These are phyloP conservation scores for Clarias gariepinus DNA, from an alignment of 2,113 vertebrate species.

Conservation along the genomic window DNA sequence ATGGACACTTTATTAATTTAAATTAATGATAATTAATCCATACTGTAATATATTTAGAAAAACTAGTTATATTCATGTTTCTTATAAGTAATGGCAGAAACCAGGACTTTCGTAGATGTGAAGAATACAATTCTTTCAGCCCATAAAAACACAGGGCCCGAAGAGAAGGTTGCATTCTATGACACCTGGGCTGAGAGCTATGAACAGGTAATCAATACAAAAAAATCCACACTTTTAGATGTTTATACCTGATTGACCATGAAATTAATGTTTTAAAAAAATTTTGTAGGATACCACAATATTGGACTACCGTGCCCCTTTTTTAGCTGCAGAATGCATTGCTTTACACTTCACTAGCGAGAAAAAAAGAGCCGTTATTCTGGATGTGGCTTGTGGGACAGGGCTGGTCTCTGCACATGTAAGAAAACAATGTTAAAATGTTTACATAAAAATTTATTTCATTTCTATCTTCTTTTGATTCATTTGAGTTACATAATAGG, in stretches of 20 bases:
- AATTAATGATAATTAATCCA: not conserved
- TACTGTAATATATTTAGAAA: not conserved
- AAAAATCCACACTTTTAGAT: not conserved
- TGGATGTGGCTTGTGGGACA: constrained; percentile 91
- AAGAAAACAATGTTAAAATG: constrained; percentile 31
- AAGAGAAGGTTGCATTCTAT: constrained; percentile 71
- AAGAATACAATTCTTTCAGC: constrained; percentile 60
- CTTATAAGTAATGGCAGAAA: constrained; percentile 61
- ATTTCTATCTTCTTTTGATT: too few species aligned
- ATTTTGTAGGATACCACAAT: constrained; percentile 74
- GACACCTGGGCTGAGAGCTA: constrained; percentile 71
- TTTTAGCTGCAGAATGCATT: constrained; percentile 75
- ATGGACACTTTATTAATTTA: not conserved
- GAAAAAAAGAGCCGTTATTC: constrained; percentile 64
- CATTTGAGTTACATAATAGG: not conserved
- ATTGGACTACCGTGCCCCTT: constrained; percentile 81
- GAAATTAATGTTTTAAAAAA: not conserved
- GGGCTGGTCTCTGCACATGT: constrained; percentile 83
- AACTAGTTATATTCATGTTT: not conserved
- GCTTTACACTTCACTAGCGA: constrained; percentile 64
- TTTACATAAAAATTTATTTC: not conserved
- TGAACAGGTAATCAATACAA: constrained; percentile 64
- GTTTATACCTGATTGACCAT: not conserved
- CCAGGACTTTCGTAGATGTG: constrained; percentile 63
- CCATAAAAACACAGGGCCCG: constrained; percentile 51